A percentile compares a stretch with the other conserved stretches of the same genome.
Conservation (phyloP, 2,113 vertebrate genomes). For the Hassar affinis region DNA sequence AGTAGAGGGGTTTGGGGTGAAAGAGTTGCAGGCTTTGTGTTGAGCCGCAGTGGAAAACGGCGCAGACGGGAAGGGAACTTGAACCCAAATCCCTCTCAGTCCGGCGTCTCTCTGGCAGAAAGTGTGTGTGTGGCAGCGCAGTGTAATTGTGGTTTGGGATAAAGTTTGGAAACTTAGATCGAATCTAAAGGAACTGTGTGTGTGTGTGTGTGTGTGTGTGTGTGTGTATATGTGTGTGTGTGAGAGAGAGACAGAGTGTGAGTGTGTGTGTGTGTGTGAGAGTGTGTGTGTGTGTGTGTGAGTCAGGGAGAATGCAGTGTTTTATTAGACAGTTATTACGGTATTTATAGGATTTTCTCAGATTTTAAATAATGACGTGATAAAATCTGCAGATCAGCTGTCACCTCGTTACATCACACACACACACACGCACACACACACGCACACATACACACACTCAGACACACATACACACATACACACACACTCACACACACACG, state of each 20-base stretch:
- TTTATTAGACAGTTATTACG: background rate
- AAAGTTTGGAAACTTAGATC: conserved; percentile 32
- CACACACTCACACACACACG: conserved; percentile 2
- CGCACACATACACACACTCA: background rate
- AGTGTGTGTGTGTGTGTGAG: background rate
- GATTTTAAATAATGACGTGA: conserved; percentile 7
- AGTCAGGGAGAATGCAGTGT: background rate
- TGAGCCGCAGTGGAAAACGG: conserved; percentile 7
- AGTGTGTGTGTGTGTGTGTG: background rate
- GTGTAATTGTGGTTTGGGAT: conserved; percentile 30
- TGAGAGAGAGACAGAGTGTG: too few species aligned
- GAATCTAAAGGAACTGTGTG: background rate
- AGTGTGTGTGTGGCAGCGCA: background rate
- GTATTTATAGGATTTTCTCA: background rate
- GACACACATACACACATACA: too few species aligned
- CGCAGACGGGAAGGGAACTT: background rate
- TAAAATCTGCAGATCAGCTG: background rate
- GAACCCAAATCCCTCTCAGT: conserved; percentile 10
- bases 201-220: conserved; percentile 13
- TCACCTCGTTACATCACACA: conserved; percentile 8
- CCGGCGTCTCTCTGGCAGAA: background rate
- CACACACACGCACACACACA: background rate
- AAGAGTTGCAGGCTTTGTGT: background rate
- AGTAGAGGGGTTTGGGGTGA: background rate
- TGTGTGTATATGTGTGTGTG: background rate